These are phyloP conservation scores for Gadopsis marmoratus DNA, from an alignment of 2,797 vertebrate genomes.

Conservation along the genomic window DNA sequence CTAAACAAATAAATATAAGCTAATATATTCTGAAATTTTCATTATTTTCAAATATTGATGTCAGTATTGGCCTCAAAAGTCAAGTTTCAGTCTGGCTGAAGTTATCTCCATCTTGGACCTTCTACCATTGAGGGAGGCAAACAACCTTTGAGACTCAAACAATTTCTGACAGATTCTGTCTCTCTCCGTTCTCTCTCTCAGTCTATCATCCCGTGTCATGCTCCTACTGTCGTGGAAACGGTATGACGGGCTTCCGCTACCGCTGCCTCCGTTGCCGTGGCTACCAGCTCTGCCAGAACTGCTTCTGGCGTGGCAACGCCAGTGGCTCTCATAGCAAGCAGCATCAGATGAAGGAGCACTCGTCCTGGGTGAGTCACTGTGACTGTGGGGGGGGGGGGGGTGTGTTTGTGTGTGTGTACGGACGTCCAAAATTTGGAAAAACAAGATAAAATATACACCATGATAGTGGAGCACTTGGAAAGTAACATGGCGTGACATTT, in stretches of 20 bases:
- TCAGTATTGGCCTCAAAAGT: not conserved
- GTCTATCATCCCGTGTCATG: slow-evolving; percentile 95
- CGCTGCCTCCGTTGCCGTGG: slow-evolving; percentile 96
- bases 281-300: slow-evolving; percentile 97
- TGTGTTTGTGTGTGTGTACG: not conserved
- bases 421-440: too few relatives aligned
- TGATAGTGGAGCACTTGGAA: not conserved
- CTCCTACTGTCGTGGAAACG: slow-evolving; percentile 92
- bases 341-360: slow-evolving; percentile 99
- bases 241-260: slow-evolving; percentile 96
- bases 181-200: slow-evolving; percentile 59
- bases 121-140: too few relatives aligned
- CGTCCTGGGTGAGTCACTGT: slow-evolving; percentile 90
- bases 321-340: slow-evolving; percentile 94
- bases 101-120: not conserved
- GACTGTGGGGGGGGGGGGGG: too few relatives aligned
- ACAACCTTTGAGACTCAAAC: not conserved
- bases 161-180: not conserved
- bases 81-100: not conserved
- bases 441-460: too few relatives aligned
- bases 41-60: not conserved
- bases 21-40: not conserved
- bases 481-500: slow-evolving; percentile 1
- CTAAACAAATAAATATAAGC: not conserved
- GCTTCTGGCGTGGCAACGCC: slow-evolving; percentile 94